Percentiles rank a stretch among this genome's conserved stretches.
Evolutionary conservation across 2,888 invertebrate species (phyloP).

Genomic region (Syritta pipiens): DNA sequence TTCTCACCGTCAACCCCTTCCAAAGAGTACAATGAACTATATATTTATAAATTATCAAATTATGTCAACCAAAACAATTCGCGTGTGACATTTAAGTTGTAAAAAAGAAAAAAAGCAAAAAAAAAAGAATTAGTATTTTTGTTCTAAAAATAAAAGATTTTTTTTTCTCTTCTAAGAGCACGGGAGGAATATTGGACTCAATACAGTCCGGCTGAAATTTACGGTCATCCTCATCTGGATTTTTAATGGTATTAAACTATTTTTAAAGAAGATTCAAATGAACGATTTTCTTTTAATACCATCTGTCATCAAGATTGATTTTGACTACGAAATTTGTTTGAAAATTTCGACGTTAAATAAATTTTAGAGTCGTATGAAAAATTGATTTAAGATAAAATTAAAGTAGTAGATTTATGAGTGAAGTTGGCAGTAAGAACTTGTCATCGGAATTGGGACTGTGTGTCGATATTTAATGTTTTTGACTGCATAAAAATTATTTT

Average conservation of each 20-base stretch:
- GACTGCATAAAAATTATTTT: too few species aligned
- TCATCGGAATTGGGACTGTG: too few species aligned
- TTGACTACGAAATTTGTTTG: neutral
- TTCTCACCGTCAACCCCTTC: neutral
- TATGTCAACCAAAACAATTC: conserved; percentile 14
- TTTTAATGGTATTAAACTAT: neutral
- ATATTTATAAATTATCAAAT: conserved; percentile 8
- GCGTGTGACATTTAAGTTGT: conserved; percentile 16
- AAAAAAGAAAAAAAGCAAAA: neutral
- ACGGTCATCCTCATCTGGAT: neutral
- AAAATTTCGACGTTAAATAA: conserved; percentile 3
- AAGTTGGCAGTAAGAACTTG: too few species aligned
- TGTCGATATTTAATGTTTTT: too few species aligned
- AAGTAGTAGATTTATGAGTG: neutral
- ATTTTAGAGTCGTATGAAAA: neutral
- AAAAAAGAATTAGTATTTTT: neutral
- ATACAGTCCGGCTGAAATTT: too few species aligned
- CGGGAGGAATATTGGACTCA: neutral
- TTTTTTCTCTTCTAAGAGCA: neutral
- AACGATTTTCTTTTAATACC: neutral
- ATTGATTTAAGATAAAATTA: neutral
- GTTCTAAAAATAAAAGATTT: conserved; percentile 19
- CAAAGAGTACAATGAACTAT: conserved; percentile 17
- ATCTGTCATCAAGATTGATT: conserved; percentile 1
- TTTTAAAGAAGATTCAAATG: neutral